Base-by-base conservation (phyloP, 2,113 vertebrate genomes). In the Melanotaenia duboulayi region DNA sequence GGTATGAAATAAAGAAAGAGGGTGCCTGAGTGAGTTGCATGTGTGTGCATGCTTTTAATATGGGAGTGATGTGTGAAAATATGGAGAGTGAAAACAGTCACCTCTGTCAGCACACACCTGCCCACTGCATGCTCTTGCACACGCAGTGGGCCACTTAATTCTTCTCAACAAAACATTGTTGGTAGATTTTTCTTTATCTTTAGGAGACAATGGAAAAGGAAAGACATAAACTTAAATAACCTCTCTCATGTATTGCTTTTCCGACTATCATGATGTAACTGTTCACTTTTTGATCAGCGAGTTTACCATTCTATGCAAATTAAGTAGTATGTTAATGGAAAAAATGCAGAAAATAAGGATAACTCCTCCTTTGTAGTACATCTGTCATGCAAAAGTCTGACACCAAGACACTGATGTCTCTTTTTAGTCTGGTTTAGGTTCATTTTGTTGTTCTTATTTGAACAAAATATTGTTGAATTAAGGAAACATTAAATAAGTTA, bases 11-110 rank as follows among this genome's bases (percentile, higher is more conserved):
- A 62, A 57, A 71, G 20, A 51, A 58, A 57, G 48, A 46, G 64
- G 54, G 75, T 52, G 46, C 78, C 57, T 76, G 57, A 74, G 49
- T 81, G 76, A 74, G 69, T 70, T 68, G 69, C 71, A 40, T 49
- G 24, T 70, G 63, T 67, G 82, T 82, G 73, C 76, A 51, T 79
- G 64, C 77, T 85, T 84, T 77, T 75, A 84, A 86, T 71, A 80
- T 82, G 77, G 65, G 67, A 74, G 76, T 70, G 86, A 85, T 76
- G 58, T 90, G 91, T 78, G 52, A 91, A 91, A 85, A 90, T 88
- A 92, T 92, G 90, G 81, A 89, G 88, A 81, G 91, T 85, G 88
- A 91, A 91, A 92, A 86, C 73, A 83, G 71, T 78, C 87, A 88
- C 87, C 88, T 90, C 71, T 68, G 80, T 87, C 61, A 72, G 66